Percentiles rank a stretch among this genome's conserved stretches.
Conservation (phyloP, 1,140 invertebrate species). For the Sycophaga agraensis region DNA sequence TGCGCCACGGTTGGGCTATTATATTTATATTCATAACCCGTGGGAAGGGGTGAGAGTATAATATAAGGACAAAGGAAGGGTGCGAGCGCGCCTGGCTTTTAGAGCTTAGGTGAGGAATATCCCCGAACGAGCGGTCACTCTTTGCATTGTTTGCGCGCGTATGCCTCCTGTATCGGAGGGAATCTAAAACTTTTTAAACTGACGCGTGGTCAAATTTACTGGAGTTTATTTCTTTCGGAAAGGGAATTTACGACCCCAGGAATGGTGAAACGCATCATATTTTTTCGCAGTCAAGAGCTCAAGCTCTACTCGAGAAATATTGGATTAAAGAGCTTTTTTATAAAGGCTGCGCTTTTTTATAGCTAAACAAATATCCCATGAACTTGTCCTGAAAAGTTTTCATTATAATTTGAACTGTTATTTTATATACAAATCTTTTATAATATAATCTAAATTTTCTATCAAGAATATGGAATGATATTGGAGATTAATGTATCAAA, state of each 20-base stretch:
- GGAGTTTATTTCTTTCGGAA: slow-evolving; percentile 20
- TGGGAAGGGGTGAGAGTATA: slow-evolving; percentile 18
- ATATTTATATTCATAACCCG: slow-evolving; percentile 41
- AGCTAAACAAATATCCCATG: too few species aligned
- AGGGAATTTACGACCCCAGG: slow-evolving; percentile 11
- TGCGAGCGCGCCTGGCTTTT: slow-evolving; percentile 32
- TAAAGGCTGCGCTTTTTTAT: too few species aligned
- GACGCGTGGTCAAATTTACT: slow-evolving; percentile 59
- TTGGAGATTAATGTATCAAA: too few species aligned
- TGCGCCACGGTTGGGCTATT: slow-evolving; percentile 28
- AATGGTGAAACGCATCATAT: slow-evolving; percentile 51
- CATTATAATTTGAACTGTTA: too few species aligned
- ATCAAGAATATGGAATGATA: too few species aligned
- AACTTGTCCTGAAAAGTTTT: too few species aligned
- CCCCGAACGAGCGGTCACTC: not conserved
- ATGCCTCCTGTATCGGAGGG: slow-evolving; percentile 10
- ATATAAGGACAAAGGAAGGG: slow-evolving; percentile 28
- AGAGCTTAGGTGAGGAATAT: slow-evolving; percentile 27
- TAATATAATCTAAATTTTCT: not conserved
- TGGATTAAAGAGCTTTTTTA: too few species aligned
- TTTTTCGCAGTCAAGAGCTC: slow-evolving; percentile 50
- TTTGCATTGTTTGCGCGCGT: slow-evolving; percentile 15
- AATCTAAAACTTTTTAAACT: slow-evolving; percentile 34
- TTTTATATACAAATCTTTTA: too few species aligned
- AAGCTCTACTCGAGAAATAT: slow-evolving; percentile 22